phyloP scores from a whole-genome alignment of 1,140 invertebrate genomes.

The Leptinotarsa defecta region DNA sequence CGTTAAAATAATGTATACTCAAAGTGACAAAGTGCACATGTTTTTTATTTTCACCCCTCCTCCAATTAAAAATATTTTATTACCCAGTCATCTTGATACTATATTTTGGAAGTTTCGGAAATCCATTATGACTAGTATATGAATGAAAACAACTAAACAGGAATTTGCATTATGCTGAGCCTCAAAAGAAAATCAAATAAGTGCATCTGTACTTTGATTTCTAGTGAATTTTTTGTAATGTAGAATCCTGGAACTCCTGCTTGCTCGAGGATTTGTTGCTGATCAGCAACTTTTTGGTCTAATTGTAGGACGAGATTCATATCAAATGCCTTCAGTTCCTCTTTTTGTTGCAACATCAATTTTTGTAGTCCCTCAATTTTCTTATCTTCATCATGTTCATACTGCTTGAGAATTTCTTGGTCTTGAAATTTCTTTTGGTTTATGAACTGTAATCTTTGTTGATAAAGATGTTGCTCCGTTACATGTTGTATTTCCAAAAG shows the following conservation, averaged over 20 bases:
- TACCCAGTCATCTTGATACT: no score
- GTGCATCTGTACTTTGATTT: conserved; percentile 84
- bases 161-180: conserved; percentile 68
- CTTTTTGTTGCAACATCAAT: conserved; percentile 69
- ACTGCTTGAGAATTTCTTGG: conserved; percentile 67
- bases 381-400: conserved; percentile 60
- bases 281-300: conserved; percentile 89
- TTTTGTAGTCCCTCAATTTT: conserved; percentile 63
- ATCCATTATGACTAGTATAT: no score
- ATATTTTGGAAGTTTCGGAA: no score
- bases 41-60: no score
- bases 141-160: conserved; percentile 15
- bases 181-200: conserved; percentile 78
- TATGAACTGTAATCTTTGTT: conserved; percentile 78
- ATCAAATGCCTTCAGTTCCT: conserved; percentile 78
- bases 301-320: conserved; percentile 86
- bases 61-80: no score
- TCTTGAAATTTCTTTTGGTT: conserved; percentile 78
- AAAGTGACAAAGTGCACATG: no score
- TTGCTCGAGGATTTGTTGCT: conserved; percentile 87
- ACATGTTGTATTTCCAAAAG: conserved; percentile 94
- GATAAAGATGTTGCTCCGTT: conserved; percentile 89
- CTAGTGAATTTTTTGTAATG: conserved; percentile 85
- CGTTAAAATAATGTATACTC: no score
- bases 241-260: conserved; percentile 91